phyloP scores from a whole-genome alignment of 1,140 invertebrate species.

The Megathymus violae region DNA sequence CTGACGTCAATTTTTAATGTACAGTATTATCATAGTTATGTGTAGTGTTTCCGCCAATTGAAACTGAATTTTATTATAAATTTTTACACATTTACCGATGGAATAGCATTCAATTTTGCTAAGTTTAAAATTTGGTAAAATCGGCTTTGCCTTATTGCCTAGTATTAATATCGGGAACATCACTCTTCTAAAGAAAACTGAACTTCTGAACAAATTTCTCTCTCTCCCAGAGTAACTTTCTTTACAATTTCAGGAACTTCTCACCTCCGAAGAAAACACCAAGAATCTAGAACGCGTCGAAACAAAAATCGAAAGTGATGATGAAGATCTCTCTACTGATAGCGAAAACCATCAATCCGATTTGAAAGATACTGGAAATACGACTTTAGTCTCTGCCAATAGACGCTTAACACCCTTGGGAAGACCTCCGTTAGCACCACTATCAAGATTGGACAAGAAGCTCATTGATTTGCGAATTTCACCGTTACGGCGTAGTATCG shows the following conservation, averaged over 20 bases:
- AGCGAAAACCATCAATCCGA: slow-evolving; percentile 72
- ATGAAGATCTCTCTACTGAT: slow-evolving; percentile 76
- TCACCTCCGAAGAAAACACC: slow-evolving; percentile 78
- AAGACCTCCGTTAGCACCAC: slow-evolving; percentile 62
- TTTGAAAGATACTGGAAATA: slow-evolving; percentile 54
- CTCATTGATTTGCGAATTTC: slow-evolving; percentile 65
- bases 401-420: slow-evolving; percentile 60
- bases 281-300: slow-evolving; percentile 74
- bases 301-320: slow-evolving; percentile 77
- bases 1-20: too few relatives aligned
- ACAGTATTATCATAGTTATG: too few relatives aligned
- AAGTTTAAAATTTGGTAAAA: too few relatives aligned
- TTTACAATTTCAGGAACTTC: slow-evolving; percentile 73
- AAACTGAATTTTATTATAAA: too few relatives aligned
- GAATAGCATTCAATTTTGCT: too few relatives aligned
- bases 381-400: slow-evolving; percentile 40
- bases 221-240: too few relatives aligned
- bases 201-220: too few relatives aligned
- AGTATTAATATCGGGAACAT: too few relatives aligned
- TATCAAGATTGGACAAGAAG: slow-evolving; percentile 70
- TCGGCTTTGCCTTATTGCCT: too few relatives aligned
- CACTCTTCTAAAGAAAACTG: too few relatives aligned
- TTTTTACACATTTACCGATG: too few relatives aligned
- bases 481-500: slow-evolving; percentile 61
- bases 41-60: too few relatives aligned